Percentiles rank a stretch among this genome's conserved stretches.
phyloP scores from a whole-genome alignment of 2,113 vertebrate species.

The Brachyhypopomus gauderio region DNA sequence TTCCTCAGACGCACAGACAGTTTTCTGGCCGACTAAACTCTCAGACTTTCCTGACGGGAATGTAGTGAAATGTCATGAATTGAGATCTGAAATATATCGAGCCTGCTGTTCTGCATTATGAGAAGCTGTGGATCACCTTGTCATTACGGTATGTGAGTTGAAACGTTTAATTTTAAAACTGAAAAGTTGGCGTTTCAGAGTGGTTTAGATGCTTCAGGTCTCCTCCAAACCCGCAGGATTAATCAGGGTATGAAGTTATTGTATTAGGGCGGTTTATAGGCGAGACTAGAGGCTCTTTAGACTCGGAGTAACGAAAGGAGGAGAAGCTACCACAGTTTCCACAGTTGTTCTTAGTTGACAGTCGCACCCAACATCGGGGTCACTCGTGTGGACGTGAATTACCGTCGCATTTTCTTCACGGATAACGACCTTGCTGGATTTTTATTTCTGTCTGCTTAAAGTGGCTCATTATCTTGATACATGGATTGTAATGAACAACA shows the following conservation, averaged over 20 bases:
- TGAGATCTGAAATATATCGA: background rate
- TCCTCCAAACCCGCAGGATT: too few species aligned
- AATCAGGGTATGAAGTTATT: background rate
- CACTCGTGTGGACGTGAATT: background rate
- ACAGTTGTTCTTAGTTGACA: background rate
- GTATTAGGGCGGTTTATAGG: background rate
- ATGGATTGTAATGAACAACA: slow-evolving; percentile 1
- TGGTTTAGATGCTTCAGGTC: too few species aligned
- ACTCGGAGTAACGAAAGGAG: background rate
- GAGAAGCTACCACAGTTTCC: background rate
- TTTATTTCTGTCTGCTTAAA: background rate
- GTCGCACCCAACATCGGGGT: background rate
- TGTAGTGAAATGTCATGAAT: background rate
- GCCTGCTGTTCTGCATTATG: too few species aligned
- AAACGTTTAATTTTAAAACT: too few species aligned
- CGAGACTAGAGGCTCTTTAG: background rate
- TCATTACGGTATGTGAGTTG: background rate
- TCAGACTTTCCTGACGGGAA: background rate
- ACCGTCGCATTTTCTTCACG: background rate
- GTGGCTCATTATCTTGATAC: background rate
- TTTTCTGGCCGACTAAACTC: background rate
- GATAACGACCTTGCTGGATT: background rate
- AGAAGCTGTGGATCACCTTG: background rate
- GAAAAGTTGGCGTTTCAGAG: too few species aligned
- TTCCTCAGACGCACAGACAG: background rate